Percentiles rank a stretch among this genome's conserved stretches.
phyloP scores from a whole-genome alignment of 2,797 vertebrate species.

The Coluber constrictor region DNA sequence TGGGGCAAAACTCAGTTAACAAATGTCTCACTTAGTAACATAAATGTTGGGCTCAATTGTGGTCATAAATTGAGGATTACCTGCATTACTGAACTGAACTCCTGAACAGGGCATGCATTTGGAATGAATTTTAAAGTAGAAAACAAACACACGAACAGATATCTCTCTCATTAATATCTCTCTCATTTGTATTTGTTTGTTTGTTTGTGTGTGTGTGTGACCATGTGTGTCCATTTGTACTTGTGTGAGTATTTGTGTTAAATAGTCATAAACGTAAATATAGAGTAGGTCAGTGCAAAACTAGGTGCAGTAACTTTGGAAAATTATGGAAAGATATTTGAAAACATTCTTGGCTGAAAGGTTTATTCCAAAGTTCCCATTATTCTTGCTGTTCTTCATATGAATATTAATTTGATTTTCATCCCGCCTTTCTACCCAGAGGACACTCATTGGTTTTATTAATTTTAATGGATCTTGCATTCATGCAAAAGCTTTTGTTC shows the following conservation, averaged over 20 bases:
- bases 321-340: neutral
- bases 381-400: neutral
- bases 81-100: neutral
- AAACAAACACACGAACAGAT: neutral
- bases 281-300: neutral
- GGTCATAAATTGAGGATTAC: neutral
- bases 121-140: neutral
- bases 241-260: neutral
- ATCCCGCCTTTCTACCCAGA: neutral
- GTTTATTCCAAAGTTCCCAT: neutral
- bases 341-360: neutral
- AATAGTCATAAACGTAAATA: neutral
- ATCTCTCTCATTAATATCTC: neutral
- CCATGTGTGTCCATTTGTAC: neutral
- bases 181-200: neutral
- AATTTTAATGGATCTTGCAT: neutral
- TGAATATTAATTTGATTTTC: neutral
- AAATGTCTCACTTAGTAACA: neutral
- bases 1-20: neutral
- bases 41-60: neutral
- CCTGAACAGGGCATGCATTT: neutral
- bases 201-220: neutral
- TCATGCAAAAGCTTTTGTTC: neutral
- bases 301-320: neutral
- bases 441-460: neutral